Evolutionary conservation across 2,888 invertebrate genomes (phyloP), one percentile per base, ranked within the genome.

Genomic region (Dilophus febrilis): DNA sequence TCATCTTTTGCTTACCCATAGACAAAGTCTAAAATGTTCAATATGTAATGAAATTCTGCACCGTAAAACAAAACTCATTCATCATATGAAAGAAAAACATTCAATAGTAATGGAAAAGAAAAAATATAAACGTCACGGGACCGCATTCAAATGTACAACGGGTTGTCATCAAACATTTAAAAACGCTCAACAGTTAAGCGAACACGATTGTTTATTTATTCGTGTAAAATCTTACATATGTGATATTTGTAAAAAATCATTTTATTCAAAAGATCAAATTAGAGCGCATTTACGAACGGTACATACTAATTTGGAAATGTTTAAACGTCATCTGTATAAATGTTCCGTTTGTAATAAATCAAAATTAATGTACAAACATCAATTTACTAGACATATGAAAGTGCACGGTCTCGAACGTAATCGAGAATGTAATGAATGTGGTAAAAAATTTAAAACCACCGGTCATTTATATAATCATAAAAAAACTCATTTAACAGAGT

Each of bases 271-370:
- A 14, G 33, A 33, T 6, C n/a, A 10, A 5, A 10, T 33, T 6
- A n/a, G 33, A n/a, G 14, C 11, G 11, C 33, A 33, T 17, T 16
- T 33, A 17, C n/a, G n/a, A n/a, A 33, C n/a, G 11, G 5, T 11
- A 14, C 33, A 33, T 11, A 16, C n/a, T 4, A 16, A 11, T 16
- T 3, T 16, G 16, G 11, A 4, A 4, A 33, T 16, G n/a, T 33
- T 61, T 48, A 59, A 60, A 29, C 64, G 64, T 44, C 62, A 64
- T 42, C 46, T 63, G 18, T 64, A 64, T 45, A 50, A 53, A 1
- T 60, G 63, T 43, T 61, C 57, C 40, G 64, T 64, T 48, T 49
- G 64, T 2, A 64, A 63, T 61, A 61, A 61, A 6, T 64, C 63
- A 46, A 47, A 60, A 40, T 49, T 64, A 37, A 63, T 60, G 4